Evolutionary conservation across 2,888 invertebrate genomes (phyloP), one percentile per base, ranked within the genome.

Genomic region (Erannis defoliaria): DNA sequence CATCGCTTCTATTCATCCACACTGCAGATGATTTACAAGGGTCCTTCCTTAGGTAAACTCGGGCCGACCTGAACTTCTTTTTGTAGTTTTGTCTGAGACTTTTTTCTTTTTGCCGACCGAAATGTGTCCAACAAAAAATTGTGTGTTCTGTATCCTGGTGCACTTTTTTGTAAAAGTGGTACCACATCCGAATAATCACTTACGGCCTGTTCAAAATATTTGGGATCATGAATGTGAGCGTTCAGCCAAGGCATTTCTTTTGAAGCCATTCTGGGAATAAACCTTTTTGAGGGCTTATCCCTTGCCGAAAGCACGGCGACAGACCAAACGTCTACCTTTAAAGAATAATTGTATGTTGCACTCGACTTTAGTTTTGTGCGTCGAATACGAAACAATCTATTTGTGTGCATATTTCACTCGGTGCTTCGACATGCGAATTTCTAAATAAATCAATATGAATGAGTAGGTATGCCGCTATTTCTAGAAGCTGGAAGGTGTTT

Each of bases 171-270:
- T 89, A 80, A 83, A 86, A 87, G 82, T 86, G 84, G 89, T 89
- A 90, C 91, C 90, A 90, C 90, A 92, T 92, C 93, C 92, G 91
- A 90, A 91, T 90, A 90, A 92, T 92, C 89, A 90, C 85, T 93
- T 90, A 90, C 82, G 81, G 81, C 79, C 88, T 79, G 85, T 84
- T 92, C 91, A 92, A 91, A 93, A 93, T 93, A 93, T 93, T 93
- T 92, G 86, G 89, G 85, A 84, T 82, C 80, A 82, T 89, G 82
- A 90, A 90, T 87, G 83, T 82, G 72, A 84, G 78, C 81, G 82
- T 77, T 78, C 78, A 80, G 74, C 77, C 74, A 76, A 73, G 82
- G 78, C 81, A 80, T 87, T 86, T 87, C 87, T 87, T 89, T 89
- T 84, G 83, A 82, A 56, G 75, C 72, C 77, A 72, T 91, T 91